Base-by-base conservation (phyloP, 2,888 invertebrate genomes). In the Oligia fasciuncula region DNA sequence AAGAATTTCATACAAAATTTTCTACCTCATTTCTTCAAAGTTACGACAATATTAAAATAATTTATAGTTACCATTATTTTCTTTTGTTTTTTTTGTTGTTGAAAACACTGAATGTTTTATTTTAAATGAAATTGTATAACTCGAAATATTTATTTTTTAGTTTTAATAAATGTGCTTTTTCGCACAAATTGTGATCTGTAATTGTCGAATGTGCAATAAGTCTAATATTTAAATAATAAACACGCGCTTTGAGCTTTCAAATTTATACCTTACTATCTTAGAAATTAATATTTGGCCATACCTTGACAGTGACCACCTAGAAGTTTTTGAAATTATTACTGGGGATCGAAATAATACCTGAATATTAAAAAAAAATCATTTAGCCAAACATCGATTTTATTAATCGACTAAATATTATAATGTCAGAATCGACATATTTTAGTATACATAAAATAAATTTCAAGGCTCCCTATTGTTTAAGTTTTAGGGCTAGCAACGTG, bases 171-270 rank as follows among this genome's bases (percentile, higher is more conserved):
- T 90, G 94, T 94, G 94, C 92, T 91, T 88, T 86, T 89, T 89
- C 88, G 92, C 93, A 92, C 93, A 89, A 89, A 90, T 86, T 92
- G 93, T 94, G 93, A 94, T 94, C 92, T 93, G 86, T 89, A 90
- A 81, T 82, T 85, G 85, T 88, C 87, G 80, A 88, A 91, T 90
- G 93, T 94, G 93, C 93, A 94, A 93, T 93, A 92, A 90, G 88
- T 88, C 87, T 84, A 84, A 90, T 86, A 89, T 86, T 87, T 88
- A 89, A 89, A 85, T 29, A 88, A 87, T 84, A 85, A 85, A 90
- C 91, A 91, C 91, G 89, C 89, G 93, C 93, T 93, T 93, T 84
- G 87, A 88, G 93, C 92, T 93, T 91, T 90, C 89, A 88, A 91
- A 88, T 89, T 88, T 90, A 89, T 90, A 91, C 81, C 87, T 88